Conservation (phyloP, 2,888 invertebrate genomes). For the Synanthedon myopaeformis region DNA sequence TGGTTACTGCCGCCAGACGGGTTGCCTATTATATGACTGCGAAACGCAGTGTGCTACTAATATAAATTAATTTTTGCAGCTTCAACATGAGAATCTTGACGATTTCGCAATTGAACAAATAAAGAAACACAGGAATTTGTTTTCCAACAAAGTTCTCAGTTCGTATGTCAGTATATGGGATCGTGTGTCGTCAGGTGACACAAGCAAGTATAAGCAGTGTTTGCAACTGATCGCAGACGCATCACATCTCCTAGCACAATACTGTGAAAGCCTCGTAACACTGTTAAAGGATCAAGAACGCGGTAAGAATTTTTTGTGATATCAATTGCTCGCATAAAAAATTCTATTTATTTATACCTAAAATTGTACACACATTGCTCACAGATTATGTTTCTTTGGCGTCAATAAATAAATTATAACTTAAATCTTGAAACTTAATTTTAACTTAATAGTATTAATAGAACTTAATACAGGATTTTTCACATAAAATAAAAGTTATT, state of each 20-base stretch:
- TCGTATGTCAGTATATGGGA: background rate
- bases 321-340: too few species aligned
- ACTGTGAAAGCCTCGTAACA: conserved; percentile 11
- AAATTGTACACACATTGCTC: too few species aligned
- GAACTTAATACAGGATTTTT: too few species aligned
- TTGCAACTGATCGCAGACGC: conserved; percentile 30
- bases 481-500: too few species aligned
- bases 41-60: background rate
- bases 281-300: background rate
- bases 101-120: conserved; percentile 8
- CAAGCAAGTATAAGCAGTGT: conserved; percentile 14
- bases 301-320: background rate
- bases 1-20: too few species aligned
- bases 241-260: conserved; percentile 12
- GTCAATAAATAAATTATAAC: too few species aligned
- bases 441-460: too few species aligned
- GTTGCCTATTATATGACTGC: too few species aligned
- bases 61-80: background rate
- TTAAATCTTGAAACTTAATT: too few species aligned
- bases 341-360: too few species aligned
- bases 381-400: too few species aligned
- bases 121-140: conserved; percentile 2
- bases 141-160: conserved; percentile 6
- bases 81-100: conserved; percentile 3
- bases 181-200: conserved; percentile 3